Evolutionary conservation across 2,888 invertebrate genomes (phyloP), one percentile per base, ranked within the genome.

Genomic region (Hipparchia sbordonii): DNA sequence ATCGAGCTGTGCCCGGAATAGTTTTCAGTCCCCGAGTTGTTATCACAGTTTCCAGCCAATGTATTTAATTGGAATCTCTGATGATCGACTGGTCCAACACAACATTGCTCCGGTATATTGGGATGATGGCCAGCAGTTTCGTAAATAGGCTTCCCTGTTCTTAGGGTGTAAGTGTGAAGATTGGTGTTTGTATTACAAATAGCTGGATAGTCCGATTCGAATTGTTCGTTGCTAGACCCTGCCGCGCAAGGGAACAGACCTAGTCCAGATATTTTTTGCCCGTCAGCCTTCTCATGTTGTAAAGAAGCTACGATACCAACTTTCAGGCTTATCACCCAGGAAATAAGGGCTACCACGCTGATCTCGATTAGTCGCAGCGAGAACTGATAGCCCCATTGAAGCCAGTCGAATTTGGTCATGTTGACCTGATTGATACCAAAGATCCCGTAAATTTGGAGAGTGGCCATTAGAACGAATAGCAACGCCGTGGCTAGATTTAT

Each of bases 311-410:
- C 93, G 69, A 93, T 92, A 5, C 93, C 94, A 2, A 95, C 95
- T 84, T 95, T 95, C 45, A 97, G 92, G 70, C 98, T 97, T 65
- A 97, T 97, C 9, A 98, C 98, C 95, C 98, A 98, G 0, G 97
- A 97, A 79, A 98, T 94, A 71, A 98, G 94, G 5, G 97, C 96
- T 80, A 98, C 97, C 82, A 98, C 97, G n/a, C 96, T 95, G 63
- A 98, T 96, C 89, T 98, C 98, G 70, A 98, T 95, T 6, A 98
- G 94, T 46, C 98, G 95, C 69, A 98, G 95, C 0, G 97, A 96
- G 83, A 98, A 96, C 84, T 98, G 98, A 91, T 97, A 98, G 33
- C 97, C 97, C 98, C 98, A 98, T 94, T 98, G 97, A 4, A 98
- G 94, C 98, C 98, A 98, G 76, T 96, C 96, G 80, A 96, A 95